Evolutionary conservation across 2,888 invertebrate genomes (phyloP).

Genomic region (Eilema caniola): DNA sequence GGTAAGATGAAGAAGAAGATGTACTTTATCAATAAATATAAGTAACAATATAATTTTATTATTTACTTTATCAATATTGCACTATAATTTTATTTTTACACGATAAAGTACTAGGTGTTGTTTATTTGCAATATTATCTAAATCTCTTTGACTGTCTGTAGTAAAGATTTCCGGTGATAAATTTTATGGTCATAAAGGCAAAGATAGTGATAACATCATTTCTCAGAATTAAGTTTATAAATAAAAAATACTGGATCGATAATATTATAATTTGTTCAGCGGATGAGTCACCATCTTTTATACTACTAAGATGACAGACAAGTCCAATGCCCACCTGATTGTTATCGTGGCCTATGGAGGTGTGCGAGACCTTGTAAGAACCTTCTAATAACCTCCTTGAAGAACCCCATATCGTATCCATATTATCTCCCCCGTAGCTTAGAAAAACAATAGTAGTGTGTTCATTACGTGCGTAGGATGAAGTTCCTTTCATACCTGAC

Average conservation of each 20-base stretch:
- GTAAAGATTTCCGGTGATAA: slow-evolving; percentile 3
- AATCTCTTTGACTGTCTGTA: slow-evolving; percentile 33
- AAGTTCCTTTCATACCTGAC: no score
- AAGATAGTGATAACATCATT: not conserved
- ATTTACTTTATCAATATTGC: not conserved
- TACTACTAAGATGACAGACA: no score
- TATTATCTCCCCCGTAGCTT: no score
- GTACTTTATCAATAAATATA: not conserved
- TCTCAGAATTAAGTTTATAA: not conserved
- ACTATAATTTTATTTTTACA: not conserved
- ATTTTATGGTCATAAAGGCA: not conserved
- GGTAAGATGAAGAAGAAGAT: no score
- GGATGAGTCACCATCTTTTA: not conserved
- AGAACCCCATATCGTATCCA: no score
- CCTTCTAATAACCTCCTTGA: no score
- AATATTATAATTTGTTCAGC: not conserved
- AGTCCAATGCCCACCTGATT: no score
- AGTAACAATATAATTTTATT: not conserved
- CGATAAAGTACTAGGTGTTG: not conserved
- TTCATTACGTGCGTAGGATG: no score
- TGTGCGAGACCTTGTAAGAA: no score
- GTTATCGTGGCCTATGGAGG: no score
- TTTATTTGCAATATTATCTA: slow-evolving; percentile 4
- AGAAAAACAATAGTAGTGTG: no score
- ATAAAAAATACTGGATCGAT: not conserved